phyloP scores from a whole-genome alignment of 1,140 invertebrate species.

The Pomacea maculata region DNA sequence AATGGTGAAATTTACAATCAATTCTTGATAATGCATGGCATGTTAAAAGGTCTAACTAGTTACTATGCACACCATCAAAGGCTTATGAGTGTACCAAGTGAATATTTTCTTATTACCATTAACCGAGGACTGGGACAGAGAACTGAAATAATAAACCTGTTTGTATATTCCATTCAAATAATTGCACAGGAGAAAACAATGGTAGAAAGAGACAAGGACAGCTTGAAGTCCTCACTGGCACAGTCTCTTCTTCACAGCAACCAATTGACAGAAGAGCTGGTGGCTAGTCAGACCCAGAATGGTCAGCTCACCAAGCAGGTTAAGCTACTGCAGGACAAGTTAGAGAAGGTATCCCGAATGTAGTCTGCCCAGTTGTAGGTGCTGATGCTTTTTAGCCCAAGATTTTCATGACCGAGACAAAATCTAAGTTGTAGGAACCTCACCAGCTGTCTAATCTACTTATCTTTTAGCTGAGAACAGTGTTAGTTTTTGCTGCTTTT shows the following conservation, averaged over 20 bases:
- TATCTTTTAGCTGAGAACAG: no score
- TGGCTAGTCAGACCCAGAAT: conserved; percentile 37
- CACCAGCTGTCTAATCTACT: no score
- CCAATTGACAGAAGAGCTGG: conserved; percentile 48
- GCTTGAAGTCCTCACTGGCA: conserved; percentile 49
- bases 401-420: no score
- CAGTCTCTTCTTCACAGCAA: conserved; percentile 51
- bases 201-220: conserved; percentile 53
- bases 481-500: no score
- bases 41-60: neutral
- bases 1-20: no score
- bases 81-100: neutral
- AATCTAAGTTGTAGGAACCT: no score
- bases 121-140: neutral
- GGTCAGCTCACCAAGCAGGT: conserved; percentile 40
- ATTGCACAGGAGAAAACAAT: conserved; percentile 46
- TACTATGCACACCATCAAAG: neutral
- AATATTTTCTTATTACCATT: neutral
- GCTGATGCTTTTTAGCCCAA: no score
- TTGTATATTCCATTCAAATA: no score
- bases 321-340: conserved; percentile 39
- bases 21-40: neutral
- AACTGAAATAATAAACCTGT: neutral
- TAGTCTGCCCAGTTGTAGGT: no score
- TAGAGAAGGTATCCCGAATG: conserved; percentile 50